These are phyloP conservation scores for Polymixis lichenea DNA, from an alignment of 2,888 invertebrate genomes.

Conservation along the genomic window DNA sequence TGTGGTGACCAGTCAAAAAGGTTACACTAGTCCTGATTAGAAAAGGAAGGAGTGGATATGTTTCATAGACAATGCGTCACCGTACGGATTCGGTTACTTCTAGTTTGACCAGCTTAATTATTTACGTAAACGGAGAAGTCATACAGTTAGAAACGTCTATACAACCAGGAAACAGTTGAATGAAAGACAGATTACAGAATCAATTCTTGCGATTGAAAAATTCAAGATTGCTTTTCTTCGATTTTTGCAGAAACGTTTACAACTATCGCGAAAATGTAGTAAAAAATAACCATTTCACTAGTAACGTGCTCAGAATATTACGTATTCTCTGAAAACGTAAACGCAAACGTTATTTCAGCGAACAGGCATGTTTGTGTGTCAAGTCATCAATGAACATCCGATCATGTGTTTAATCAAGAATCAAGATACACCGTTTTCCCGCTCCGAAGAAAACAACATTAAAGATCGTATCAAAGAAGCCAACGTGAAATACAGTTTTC, in stretches of 20 bases:
- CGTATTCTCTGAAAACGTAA: slow-evolving; percentile 34
- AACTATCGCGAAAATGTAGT: slow-evolving; percentile 16
- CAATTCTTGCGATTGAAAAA: not conserved
- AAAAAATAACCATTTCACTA: slow-evolving; percentile 17
- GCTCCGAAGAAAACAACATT: slow-evolving; percentile 52
- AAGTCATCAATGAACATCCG: slow-evolving; percentile 59
- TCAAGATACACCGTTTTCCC: slow-evolving; percentile 33
- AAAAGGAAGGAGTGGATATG: slow-evolving; percentile 46
- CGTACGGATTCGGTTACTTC: slow-evolving; percentile 48
- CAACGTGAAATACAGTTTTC: slow-evolving; percentile 60
- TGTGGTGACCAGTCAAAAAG: slow-evolving; percentile 38
- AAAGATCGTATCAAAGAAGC: slow-evolving; percentile 63
- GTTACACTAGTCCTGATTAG: slow-evolving; percentile 39
- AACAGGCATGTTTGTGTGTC: slow-evolving; percentile 50
- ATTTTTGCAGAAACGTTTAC: slow-evolving; percentile 13
- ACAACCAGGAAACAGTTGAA: not conserved
- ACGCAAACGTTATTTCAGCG: slow-evolving; percentile 50
- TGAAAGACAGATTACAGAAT: not conserved
- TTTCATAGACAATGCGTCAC: slow-evolving; percentile 40
- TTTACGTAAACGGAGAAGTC: slow-evolving; percentile 3
- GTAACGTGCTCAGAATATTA: slow-evolving; percentile 21
- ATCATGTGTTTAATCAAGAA: slow-evolving; percentile 53
- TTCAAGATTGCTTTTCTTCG: not conserved
- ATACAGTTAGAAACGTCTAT: slow-evolving; percentile 2
- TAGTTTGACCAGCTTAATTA: slow-evolving; percentile 5